These are phyloP conservation scores for Sebastes oblongus DNA, from an alignment of 2,797 vertebrate genomes.

Conservation along the genomic window DNA sequence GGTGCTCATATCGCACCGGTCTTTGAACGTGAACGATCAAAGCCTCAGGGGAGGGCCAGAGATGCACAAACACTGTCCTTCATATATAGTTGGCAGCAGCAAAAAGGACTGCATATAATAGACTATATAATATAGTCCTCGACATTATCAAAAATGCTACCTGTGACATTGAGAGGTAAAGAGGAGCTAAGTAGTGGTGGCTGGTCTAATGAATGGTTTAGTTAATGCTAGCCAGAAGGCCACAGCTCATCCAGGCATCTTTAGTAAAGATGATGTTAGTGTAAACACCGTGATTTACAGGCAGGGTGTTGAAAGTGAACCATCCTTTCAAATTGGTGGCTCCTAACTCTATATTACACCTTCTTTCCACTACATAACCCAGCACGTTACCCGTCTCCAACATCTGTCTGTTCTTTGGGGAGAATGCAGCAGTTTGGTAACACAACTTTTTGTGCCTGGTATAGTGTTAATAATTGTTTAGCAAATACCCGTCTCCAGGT, in stretches of 20 bases:
- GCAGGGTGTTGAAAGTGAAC: slow-evolving; percentile 35
- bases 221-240: neutral
- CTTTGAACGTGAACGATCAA: slow-evolving; percentile 67
- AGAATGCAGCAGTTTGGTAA: neutral
- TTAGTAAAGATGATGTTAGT: slow-evolving; percentile 15
- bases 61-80: slow-evolving; percentile 20
- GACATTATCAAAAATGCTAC: slow-evolving; percentile 5
- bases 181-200: neutral
- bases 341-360: slow-evolving; percentile 30
- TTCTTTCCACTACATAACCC: neutral
- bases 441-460: neutral
- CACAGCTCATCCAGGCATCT: slow-evolving; percentile 18
- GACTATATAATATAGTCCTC: neutral
- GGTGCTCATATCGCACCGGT: slow-evolving; percentile 48
- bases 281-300: slow-evolving; percentile 44
- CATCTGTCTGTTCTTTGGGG: neutral
- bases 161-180: slow-evolving; percentile 23
- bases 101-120: neutral
- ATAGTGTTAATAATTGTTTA: too few relatives aligned
- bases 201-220: slow-evolving; percentile 39
- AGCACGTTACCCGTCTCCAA: slow-evolving; percentile 1
- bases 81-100: neutral
- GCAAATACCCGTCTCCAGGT: neutral
- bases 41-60: slow-evolving; percentile 30
- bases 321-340: slow-evolving; percentile 19